Evolutionary conservation across 1,140 invertebrate genomes (phyloP).

Genomic region (Sinella curviseta): DNA sequence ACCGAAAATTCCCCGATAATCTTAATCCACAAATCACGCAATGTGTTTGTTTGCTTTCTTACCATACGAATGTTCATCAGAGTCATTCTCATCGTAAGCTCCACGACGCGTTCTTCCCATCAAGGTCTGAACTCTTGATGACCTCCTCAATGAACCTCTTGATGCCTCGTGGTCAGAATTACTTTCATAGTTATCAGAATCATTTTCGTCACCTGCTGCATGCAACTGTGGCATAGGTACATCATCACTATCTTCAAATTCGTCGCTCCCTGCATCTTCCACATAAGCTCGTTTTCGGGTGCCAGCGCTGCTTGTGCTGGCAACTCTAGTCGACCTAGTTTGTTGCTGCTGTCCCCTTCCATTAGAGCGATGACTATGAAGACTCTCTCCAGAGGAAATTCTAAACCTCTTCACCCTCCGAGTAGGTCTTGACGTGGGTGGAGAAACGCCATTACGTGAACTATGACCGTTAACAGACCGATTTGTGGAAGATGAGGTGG

Average conservation of each 20-base stretch:
- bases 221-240: constrained; percentile 33
- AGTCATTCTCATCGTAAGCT: constrained; percentile 24
- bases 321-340: neutral
- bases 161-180: constrained; percentile 52
- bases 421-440: neutral
- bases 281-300: constrained; percentile 33
- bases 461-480: neutral
- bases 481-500: neutral
- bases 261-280: constrained; percentile 54
- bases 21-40: no score
- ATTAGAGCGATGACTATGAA: constrained; percentile 38
- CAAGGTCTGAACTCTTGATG: constrained; percentile 3
- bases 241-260: constrained; percentile 47
- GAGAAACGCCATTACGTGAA: neutral
- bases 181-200: constrained; percentile 56
- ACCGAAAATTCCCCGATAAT: no score
- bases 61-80: neutral
- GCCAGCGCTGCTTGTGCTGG: constrained; percentile 33
- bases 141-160: constrained; percentile 25
- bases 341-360: constrained; percentile 48
- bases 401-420: constrained; percentile 28
- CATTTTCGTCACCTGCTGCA: constrained; percentile 50
- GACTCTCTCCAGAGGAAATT: constrained; percentile 48
- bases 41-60: neutral
- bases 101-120: constrained; percentile 12